Evolutionary conservation across 2,113 vertebrate genomes (phyloP), one percentile per base, ranked within the genome.

Genomic region (Channa maculata): DNA sequence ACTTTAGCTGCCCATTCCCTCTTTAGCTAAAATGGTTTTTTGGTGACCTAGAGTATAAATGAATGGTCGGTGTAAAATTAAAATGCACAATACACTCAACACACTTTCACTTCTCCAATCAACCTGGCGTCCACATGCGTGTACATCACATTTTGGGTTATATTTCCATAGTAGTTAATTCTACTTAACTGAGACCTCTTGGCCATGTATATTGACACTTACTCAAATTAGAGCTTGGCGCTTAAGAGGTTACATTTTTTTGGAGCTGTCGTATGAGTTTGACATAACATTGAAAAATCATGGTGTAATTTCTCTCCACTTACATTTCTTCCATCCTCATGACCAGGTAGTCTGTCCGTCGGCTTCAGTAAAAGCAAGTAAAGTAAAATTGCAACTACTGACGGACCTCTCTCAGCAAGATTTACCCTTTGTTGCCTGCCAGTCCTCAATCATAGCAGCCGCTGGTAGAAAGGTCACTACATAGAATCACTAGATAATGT

Each of bases 401-500:
- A 50, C 50, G 3, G 43, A 7, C 50, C 7, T 1, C 4, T 1
- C 55, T 13, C 59, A 12, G 8, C 37, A 15, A 71, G 44, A 57
- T 65, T 52, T 70, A 44, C 36, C 5, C 15, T 73, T 46, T 78
- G 71, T 79, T 79, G 75, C 46, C 62, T 5, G 44, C 4, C 24
- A 45, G 45, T 51, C 13, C 41, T 65, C 46, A 41, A 49, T 79
- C 58, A 72, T 67, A 82, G 79, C 75, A 34, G 15, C 60, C 1
- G 1, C 69, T 66, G 49, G 54, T 37, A 69, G 53, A 82, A 81
- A 79, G 84, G 68, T 79, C 72, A 65, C 3, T 2, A 0, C 33
- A 57, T 48, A 65, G 41, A 75, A 65, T 51, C 34, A 14, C 62
- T 9, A 37, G 38, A 58, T 58, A 64, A 73, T 79, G 78, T 68